Evolutionary conservation across 2,797 vertebrate species (phyloP).

Genomic region (Sebastes alutus): DNA sequence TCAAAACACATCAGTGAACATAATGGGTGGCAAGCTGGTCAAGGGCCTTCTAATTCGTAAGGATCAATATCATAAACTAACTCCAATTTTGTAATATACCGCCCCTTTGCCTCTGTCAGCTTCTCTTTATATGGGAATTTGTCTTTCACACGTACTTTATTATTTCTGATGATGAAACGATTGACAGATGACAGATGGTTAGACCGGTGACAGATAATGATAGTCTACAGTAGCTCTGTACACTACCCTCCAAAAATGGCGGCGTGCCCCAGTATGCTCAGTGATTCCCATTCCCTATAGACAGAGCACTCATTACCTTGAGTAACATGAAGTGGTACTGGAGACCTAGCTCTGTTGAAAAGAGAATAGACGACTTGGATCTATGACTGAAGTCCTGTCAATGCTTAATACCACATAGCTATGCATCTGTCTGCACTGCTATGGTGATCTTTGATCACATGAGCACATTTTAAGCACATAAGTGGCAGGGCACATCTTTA

Average conservation of each 20-base stretch:
- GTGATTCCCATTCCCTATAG: neutral
- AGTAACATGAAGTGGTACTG: neutral
- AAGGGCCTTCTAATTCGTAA: neutral
- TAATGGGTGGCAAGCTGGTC: neutral
- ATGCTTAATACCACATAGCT: neutral
- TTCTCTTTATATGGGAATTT: neutral
- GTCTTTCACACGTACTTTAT: neutral
- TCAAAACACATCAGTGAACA: neutral
- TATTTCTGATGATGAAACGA: neutral
- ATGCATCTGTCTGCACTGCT: neutral
- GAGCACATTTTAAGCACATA: neutral
- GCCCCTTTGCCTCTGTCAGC: neutral
- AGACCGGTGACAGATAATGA: neutral
- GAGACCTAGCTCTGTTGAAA: neutral
- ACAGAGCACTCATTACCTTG: slow-evolving; percentile 5
- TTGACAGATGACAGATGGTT: neutral
- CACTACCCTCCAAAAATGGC: neutral
- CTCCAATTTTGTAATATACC: neutral
- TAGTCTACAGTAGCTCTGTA: neutral
- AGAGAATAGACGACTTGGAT: neutral
- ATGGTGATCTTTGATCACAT: neutral
- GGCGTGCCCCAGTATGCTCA: neutral
- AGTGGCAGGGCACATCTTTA: neutral
- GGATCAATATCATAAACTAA: neutral
- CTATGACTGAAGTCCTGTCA: neutral